phyloP scores from a whole-genome alignment of 2,888 invertebrate species.

The Electrophaes corylata region DNA sequence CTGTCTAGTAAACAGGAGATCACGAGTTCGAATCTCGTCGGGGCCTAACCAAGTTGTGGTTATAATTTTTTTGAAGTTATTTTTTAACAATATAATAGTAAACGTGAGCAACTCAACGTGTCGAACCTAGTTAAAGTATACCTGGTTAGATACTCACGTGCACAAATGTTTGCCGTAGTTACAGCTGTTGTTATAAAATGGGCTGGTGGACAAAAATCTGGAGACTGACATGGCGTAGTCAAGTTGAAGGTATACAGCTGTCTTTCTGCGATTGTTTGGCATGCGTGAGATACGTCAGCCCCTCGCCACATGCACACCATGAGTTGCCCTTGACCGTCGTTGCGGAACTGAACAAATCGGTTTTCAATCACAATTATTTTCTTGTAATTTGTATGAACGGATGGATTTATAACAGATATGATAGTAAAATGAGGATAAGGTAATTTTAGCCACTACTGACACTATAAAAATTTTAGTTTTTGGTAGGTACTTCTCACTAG shows the following conservation, averaged over 20 bases:
- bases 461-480: too few species aligned
- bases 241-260: constrained; percentile 75
- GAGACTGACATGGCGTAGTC: constrained; percentile 73
- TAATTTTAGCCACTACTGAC: too few species aligned
- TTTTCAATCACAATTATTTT: neutral
- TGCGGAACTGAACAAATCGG: constrained; percentile 71
- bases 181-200: constrained; percentile 80
- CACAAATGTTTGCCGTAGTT: constrained; percentile 81
- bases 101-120: too few species aligned
- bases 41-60: constrained; percentile 63
- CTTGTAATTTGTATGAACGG: too few species aligned
- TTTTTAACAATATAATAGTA: constrained; percentile 9
- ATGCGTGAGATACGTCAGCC: constrained; percentile 70
- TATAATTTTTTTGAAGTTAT: constrained; percentile 23
- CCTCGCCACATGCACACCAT: constrained; percentile 85
- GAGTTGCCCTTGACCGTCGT: constrained; percentile 79
- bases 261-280: constrained; percentile 75
- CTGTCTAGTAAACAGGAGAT: constrained; percentile 85
- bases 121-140: neutral
- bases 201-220: constrained; percentile 79
- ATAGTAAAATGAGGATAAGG: too few species aligned
- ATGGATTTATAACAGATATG: too few species aligned
- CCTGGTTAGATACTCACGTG: constrained; percentile 77
- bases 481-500: too few species aligned
- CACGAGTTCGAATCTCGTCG: constrained; percentile 84